Evolutionary conservation across 2,888 invertebrate genomes (phyloP), one percentile per base, ranked within the genome.

Genomic region (Limenitis camilla): DNA sequence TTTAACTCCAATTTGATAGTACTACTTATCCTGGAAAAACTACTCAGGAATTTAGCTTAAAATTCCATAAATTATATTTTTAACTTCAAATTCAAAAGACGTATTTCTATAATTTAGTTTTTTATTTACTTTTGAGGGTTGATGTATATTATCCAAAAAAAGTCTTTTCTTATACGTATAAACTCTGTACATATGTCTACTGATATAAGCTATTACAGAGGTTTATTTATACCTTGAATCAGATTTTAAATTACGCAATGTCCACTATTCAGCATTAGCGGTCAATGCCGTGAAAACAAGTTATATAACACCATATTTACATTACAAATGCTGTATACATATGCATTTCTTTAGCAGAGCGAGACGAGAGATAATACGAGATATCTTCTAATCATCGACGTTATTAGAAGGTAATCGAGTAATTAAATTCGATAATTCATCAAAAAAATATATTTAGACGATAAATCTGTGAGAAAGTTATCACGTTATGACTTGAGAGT

Each of bases 281-380:
- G 57, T 52, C 57, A 54, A 48, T 57, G 57, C 51, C 57, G 54
- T 54, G 51, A 49, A 54, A 56, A 49, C 51, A 43, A 19, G 47
- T 57, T 54, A 57, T 49, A 32, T 53, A 54, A 53, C 35, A 48
- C 41, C 32, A 30, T 41, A 52, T 52, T 54, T 52, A 36, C 49
- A 54, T 49, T 57, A 31, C 48, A 46, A 57, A 57, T 54, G 38
- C 27, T 44, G 35, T 38, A 52, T 55, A 11, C 49, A 53, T 60
- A 53, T 58, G 61, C 49, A 57, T 58, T 56, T 44, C 53, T 55
- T 35, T 64, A 60, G 39, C 41, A 41, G 33, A 42, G 49, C 57
- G 54, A 35, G 35, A 46, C 51, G 41, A 48, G 38, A 35, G 36
- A 45, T 36, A 36, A 30, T 30, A 45, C 11, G 10, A 35, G 36